phyloP scores from a whole-genome alignment of 2,797 vertebrate genomes.

The Xerus rutilus region DNA sequence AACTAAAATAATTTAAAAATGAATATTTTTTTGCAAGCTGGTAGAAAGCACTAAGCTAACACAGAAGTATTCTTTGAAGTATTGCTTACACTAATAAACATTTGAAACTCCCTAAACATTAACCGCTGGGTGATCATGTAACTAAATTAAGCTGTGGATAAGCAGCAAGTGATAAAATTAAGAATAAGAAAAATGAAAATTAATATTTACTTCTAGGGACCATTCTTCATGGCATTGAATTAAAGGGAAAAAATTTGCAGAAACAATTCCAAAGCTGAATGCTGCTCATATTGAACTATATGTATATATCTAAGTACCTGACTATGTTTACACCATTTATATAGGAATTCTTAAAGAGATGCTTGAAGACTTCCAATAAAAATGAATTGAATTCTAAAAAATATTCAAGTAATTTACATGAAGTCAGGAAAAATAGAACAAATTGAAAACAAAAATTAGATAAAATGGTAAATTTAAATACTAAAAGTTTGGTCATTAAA shows the following conservation, averaged over 20 bases:
- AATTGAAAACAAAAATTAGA: background rate
- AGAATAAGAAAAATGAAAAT: background rate
- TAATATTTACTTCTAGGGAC: background rate
- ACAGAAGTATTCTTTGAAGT: background rate
- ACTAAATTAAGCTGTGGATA: background rate
- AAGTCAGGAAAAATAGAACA: background rate
- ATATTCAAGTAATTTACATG: background rate
- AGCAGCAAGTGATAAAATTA: background rate
- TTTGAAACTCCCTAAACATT: background rate
- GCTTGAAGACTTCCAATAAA: background rate
- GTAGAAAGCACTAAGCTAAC: background rate
- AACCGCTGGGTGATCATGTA: background rate
- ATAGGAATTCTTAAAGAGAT: background rate
- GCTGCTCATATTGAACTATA: background rate
- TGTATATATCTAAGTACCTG: background rate
- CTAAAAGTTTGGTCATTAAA: background rate
- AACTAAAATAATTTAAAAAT: background rate
- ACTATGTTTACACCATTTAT: background rate
- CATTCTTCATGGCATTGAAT: background rate
- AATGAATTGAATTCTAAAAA: background rate
- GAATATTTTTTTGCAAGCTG: background rate
- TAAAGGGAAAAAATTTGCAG: background rate
- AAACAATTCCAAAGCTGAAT: background rate
- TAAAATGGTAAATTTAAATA: background rate
- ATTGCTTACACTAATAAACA: background rate